A percentile compares a stretch with the other conserved stretches of the same genome.
phyloP scores from a whole-genome alignment of 1,140 invertebrate species.

The Phymastichus coffea region DNA sequence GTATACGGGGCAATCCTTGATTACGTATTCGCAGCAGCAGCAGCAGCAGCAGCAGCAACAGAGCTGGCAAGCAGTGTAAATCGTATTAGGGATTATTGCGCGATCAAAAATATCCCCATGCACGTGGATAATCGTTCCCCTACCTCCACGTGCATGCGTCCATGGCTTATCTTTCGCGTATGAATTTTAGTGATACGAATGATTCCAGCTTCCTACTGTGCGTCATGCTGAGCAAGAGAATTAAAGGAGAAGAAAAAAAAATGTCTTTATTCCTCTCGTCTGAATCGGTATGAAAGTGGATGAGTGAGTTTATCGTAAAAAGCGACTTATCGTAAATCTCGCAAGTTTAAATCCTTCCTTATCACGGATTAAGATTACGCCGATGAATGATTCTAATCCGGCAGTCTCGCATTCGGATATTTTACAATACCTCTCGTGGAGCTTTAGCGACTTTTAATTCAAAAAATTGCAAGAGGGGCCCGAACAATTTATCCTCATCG shows the following conservation, averaged over 20 bases:
- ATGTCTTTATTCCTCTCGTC: no score
- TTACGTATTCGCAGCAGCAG: constrained; percentile 5
- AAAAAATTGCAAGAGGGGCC: no score
- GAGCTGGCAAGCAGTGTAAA: constrained; percentile 49
- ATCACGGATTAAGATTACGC: no score
- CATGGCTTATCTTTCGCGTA: constrained; percentile 2
- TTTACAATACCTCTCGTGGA: no score
- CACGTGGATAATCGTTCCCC: constrained; percentile 49
- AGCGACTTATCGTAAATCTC: constrained; percentile 19
- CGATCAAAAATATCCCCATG: constrained; percentile 57
- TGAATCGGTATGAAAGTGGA: no score
- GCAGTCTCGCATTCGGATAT: no score
- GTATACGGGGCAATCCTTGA: constrained; percentile 7
- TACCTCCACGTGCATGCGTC: not conserved
- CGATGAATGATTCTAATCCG: no score
- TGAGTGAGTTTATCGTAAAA: constrained; percentile 22
- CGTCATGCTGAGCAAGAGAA: no score
- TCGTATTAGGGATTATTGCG: constrained; percentile 58
- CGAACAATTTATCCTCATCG: no score
- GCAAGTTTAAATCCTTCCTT: constrained; percentile 6
- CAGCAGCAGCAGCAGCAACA: not conserved
- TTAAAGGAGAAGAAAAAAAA: no score
- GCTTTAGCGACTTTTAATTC: no score
- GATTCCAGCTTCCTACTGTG: no score
- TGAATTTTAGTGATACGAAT: not conserved